These are phyloP conservation scores for Pseudomyrmex flavicornis DNA, from an alignment of 1,140 invertebrate species.

Conservation along the genomic window DNA sequence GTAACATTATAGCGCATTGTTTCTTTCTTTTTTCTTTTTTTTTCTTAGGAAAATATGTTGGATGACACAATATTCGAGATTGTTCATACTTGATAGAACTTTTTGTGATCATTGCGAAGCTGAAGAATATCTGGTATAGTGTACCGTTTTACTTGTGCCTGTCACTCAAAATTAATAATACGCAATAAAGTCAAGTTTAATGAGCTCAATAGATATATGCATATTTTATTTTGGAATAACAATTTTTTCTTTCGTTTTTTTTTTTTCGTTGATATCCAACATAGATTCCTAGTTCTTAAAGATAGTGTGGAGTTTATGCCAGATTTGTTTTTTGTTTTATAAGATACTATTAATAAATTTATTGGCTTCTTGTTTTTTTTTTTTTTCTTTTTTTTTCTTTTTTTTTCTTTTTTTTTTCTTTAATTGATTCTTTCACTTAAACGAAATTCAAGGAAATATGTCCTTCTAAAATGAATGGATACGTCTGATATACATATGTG, in stretches of 20 bases:
- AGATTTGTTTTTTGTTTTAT: constrained; percentile 24
- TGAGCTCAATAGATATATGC: neutral
- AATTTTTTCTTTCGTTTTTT: neutral
- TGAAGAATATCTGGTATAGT: no score
- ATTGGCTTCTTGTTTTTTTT: constrained; percentile 41
- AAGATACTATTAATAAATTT: constrained; percentile 9
- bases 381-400: no score
- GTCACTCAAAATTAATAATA: constrained; percentile 2
- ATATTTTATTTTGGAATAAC: neutral
- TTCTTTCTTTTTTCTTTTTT: constrained; percentile 33
- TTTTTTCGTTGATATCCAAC: constrained; percentile 60
- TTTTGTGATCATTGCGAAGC: neutral
- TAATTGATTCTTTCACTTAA: constrained; percentile 63
- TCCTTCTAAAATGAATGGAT: constrained; percentile 39
- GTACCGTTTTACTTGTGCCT: neutral
- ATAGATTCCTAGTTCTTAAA: constrained; percentile 55
- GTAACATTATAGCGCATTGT: constrained; percentile 32
- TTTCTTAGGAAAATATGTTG: constrained; percentile 66
- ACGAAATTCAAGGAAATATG: constrained; percentile 35
- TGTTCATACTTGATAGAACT: neutral
- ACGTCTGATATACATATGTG: constrained; percentile 63
- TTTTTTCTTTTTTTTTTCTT: no score
- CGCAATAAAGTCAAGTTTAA: no score
- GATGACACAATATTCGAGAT: constrained; percentile 50
- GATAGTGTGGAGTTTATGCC: constrained; percentile 57